phyloP scores from a whole-genome alignment of 53 echinoderm and acorn worm species.

The Glandiceps talaboti region DNA sequence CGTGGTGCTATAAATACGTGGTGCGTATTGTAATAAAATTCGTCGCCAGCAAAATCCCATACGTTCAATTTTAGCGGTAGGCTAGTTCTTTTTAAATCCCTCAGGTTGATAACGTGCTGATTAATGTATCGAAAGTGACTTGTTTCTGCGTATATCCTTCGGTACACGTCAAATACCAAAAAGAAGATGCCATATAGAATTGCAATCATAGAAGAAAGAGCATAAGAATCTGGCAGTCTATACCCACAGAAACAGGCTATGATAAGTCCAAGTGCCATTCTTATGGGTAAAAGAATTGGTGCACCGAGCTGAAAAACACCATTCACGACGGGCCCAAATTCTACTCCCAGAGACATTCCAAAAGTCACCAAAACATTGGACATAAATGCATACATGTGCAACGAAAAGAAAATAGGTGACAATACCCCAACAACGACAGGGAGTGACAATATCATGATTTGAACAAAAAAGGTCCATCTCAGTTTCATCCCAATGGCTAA shows the following conservation, averaged over 20 bases:
- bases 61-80: conserved; percentile 19
- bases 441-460: too few species aligned
- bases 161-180: background rate
- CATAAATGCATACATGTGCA: too few species aligned
- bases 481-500: too few species aligned
- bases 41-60: conserved; percentile 33
- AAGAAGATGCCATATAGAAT: background rate
- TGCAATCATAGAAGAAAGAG: background rate
- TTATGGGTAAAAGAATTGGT: background rate
- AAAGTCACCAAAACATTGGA: background rate
- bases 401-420: too few species aligned
- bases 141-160: background rate
- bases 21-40: conserved; percentile 11
- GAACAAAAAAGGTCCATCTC: too few species aligned
- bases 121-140: background rate
- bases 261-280: background rate
- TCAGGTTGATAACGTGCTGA: background rate
- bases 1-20: conserved; percentile 6
- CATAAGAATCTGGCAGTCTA: background rate
- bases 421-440: too few species aligned
- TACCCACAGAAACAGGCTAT: background rate
- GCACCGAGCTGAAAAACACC: background rate
- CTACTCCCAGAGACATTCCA: background rate
- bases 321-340: background rate
- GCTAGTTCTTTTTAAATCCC: background rate